A percentile compares a stretch with the other conserved stretches of the same genome.
phyloP scores from a whole-genome alignment of 1,140 invertebrate species.

The Wiebesia pumilae region DNA sequence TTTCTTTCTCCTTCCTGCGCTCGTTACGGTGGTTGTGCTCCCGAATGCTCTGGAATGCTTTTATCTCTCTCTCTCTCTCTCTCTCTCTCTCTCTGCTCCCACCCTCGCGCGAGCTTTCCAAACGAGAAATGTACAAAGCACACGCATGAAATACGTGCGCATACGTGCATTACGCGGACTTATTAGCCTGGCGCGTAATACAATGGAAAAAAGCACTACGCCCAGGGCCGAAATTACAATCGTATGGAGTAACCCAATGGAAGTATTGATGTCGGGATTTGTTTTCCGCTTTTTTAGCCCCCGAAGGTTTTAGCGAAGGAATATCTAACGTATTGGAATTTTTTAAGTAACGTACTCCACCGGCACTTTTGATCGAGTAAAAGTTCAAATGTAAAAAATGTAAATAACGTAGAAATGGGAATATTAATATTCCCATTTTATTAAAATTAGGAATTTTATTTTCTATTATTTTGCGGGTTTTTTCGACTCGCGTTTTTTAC shows the following conservation, averaged over 20 bases:
- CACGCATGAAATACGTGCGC: background rate
- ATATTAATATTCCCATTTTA: background rate
- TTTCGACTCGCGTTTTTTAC: background rate
- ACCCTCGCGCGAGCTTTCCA: background rate
- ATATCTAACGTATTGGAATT: background rate
- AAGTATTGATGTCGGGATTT: background rate
- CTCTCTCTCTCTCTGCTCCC: background rate
- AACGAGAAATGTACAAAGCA: background rate
- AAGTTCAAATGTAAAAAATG: background rate
- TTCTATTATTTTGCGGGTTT: background rate
- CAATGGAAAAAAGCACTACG: constrained; percentile 34
- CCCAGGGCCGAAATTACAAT: background rate
- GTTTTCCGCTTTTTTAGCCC: background rate
- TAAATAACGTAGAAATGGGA: background rate
- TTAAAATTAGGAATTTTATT: background rate
- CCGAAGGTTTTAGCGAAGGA: background rate
- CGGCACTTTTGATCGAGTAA: background rate
- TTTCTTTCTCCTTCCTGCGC: constrained; percentile 9
- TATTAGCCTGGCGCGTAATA: constrained; percentile 5
- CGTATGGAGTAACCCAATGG: background rate
- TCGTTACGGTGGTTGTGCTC: background rate
- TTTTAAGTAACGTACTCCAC: background rate
- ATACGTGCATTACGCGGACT: constrained; percentile 5
- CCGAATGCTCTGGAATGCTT: background rate
- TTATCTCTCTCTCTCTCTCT: background rate